Percentiles rank a stretch among this genome's conserved stretches.
Conservation (phyloP, 2,888 invertebrate species). For the Diloba caeruleocephala region DNA sequence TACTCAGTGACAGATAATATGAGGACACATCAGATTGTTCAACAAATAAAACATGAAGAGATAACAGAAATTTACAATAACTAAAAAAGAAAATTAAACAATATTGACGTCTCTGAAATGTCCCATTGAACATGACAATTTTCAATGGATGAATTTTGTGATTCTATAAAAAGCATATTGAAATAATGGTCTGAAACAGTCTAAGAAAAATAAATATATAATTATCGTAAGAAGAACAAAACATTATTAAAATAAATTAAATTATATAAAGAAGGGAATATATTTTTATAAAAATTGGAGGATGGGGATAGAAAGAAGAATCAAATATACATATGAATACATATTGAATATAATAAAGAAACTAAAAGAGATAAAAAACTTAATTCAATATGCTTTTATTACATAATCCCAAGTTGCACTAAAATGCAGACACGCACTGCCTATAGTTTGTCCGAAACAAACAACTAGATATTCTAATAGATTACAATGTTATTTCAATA, state of each 20-base stretch:
- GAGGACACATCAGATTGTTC: slow-evolving; percentile 74
- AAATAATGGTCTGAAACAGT: slow-evolving; percentile 72
- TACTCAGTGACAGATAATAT: slow-evolving; percentile 76
- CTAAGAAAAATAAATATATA: slow-evolving; percentile 33
- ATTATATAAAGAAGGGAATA: slow-evolving; percentile 21
- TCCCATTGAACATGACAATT: slow-evolving; percentile 73
- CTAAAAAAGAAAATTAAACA: slow-evolving; percentile 31
- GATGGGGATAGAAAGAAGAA: slow-evolving; percentile 10
- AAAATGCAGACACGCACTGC: slow-evolving; percentile 90
- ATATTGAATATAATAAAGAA: slow-evolving; percentile 43
- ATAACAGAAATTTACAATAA: slow-evolving; percentile 6
- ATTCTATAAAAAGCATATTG: slow-evolving; percentile 86
- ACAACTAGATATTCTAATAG: slow-evolving; percentile 76
- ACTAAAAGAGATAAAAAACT: slow-evolving; percentile 58
- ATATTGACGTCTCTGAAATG: slow-evolving; percentile 75
- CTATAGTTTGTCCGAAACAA: slow-evolving; percentile 75
- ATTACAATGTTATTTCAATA: slow-evolving; percentile 65
- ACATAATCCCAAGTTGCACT: slow-evolving; percentile 84
- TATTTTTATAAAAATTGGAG: slow-evolving; percentile 11
- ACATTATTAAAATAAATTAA: slow-evolving; percentile 5
- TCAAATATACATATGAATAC: slow-evolving; percentile 38
- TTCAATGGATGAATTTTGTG: slow-evolving; percentile 78
- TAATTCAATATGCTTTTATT: slow-evolving; percentile 86
- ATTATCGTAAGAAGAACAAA: slow-evolving; percentile 30
- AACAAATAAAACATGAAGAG: slow-evolving; percentile 48